Evolutionary conservation across 2,888 invertebrate species (phyloP), one percentile per base, ranked within the genome.

Genomic region (Diadegma fenestrale): DNA sequence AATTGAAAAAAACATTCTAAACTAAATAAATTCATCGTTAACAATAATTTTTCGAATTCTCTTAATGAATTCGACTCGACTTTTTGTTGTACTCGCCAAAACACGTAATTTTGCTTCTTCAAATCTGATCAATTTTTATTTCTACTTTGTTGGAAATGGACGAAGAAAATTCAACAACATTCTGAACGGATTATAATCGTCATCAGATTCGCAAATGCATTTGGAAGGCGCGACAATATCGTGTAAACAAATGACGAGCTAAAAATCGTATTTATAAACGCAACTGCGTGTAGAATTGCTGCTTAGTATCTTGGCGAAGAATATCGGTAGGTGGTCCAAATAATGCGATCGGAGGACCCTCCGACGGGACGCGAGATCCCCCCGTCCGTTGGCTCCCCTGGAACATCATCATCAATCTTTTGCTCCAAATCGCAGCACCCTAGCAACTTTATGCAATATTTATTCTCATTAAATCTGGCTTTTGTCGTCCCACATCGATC

Each of bases 281-380:
- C n/a, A 48, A 37, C 51, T 63, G 37, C 41, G 73, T 45, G 58
- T 26, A 30, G 33, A 68, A 61, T 54, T 71, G 71, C 61, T 58
- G 72, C 76, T 66, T 73, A 48, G 63, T 66, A 26, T 71, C 63
- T 48, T 41, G 80, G 75, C 54, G 72, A 71, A 86, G 86, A 58
- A 66, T 63, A 85, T 87, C 89, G 86, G 89, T 90, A 90, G 91
- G 91, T 90, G 90, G 91, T 91, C 91, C 87, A 81, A 91, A 90
- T 93, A 94, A 94, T 94, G 93, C 91, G 92, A 93, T 92, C 93
- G 92, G 22, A 90, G 89, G 90, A 92, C 91, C 93, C 91, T 91
- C 90, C 89, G 90, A 91, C 91, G 82, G 84, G 68, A 87, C 87
- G 10, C 83, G 75, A 90, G 91, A 69, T 71, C 30, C 72, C 69